Conservation (phyloP, 2,113 vertebrate species). For the Ictidomys tridecemlineatus region DNA sequence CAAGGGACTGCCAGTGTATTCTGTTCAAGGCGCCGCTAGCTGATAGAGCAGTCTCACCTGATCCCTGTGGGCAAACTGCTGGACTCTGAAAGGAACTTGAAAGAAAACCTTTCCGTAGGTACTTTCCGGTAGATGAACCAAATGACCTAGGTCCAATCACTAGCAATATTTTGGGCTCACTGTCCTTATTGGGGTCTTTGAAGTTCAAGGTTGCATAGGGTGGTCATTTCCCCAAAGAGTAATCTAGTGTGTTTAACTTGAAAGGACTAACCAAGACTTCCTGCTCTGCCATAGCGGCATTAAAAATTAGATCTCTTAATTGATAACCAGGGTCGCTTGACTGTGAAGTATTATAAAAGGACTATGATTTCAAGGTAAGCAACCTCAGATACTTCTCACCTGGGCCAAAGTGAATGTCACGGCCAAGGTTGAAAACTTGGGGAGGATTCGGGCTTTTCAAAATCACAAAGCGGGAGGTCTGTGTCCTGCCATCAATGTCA, state of each 20-base stretch:
- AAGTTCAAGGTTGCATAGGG: background rate
- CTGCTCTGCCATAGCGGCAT: background rate
- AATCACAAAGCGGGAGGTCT: background rate
- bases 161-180: background rate
- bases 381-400: background rate
- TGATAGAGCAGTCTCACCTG: background rate
- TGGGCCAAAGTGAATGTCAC: background rate
- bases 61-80: background rate
- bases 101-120: background rate
- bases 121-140: background rate
- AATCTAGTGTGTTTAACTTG: background rate
- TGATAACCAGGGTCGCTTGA: background rate
- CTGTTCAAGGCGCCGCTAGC: background rate
- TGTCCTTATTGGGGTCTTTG: background rate
- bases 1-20: background rate
- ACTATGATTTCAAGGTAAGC: background rate
- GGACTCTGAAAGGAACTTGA: background rate
- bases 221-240: background rate
- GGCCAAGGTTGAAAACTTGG: background rate
- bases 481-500: constrained; percentile 13
- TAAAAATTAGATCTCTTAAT: background rate
- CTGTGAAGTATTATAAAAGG: background rate
- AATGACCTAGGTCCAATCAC: background rate
- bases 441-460: constrained; percentile 11
- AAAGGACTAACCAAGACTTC: background rate